These are phyloP conservation scores for Phyllopteryx taeniolatus DNA, from an alignment of 2,113 vertebrate species.

Conservation along the genomic window DNA sequence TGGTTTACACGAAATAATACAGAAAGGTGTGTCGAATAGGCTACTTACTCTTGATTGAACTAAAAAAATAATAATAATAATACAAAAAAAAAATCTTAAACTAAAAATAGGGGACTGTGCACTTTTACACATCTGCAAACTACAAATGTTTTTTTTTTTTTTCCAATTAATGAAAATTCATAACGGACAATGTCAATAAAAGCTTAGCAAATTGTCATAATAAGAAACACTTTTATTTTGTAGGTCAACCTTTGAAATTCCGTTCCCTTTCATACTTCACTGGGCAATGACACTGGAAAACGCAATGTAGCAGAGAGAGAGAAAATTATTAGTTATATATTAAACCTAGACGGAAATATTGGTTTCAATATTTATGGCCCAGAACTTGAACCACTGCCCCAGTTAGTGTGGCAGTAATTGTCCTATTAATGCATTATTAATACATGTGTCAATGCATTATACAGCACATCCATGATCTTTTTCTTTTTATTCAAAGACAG, in stretches of 20 bases:
- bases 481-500: not conserved
- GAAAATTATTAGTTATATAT: not conserved
- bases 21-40: too few relatives aligned
- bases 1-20: not conserved
- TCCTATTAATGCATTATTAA: not conserved
- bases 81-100: too few relatives aligned
- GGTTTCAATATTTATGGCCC: not conserved
- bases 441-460: not conserved
- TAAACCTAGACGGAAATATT: not conserved
- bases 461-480: too few relatives aligned
- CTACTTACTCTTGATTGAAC: too few relatives aligned
- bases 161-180: not conserved
- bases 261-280: not conserved
- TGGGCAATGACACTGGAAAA: not conserved
- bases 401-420: not conserved
- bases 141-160: not conserved
- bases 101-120: too few relatives aligned
- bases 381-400: not conserved
- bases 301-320: not conserved
- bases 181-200: not conserved
- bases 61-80: too few relatives aligned
- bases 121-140: too few relatives aligned
- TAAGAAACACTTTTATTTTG: constrained; percentile 30
- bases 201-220: too few relatives aligned
- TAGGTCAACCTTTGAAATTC: not conserved